Base-by-base conservation (phyloP, 2,888 invertebrate genomes). In the Nemoura dubitans region DNA sequence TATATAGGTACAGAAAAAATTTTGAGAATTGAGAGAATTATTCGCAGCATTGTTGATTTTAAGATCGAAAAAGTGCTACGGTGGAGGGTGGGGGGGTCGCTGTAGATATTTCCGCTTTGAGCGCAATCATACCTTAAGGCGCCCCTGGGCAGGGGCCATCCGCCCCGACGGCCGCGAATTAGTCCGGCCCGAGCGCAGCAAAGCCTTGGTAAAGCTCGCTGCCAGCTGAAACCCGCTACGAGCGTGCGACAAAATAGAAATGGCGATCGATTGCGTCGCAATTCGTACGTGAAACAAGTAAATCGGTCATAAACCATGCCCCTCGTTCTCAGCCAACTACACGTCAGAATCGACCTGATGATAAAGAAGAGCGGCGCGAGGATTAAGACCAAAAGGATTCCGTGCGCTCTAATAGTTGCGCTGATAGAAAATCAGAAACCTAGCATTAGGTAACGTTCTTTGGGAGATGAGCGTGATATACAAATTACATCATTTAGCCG, bases 401-500 rank as follows among this genome's bases (percentile, higher is more conserved):
- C 81, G 28, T 21, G 28, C 28, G 3, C 81, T 78, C 78, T 26
- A 28, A 7, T 26, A 10, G 27, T 28, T 10, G 78, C 26, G 27
- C 27, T 78, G 78, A 78, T 27, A 27, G 30, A 29, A 81, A 29
- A 30, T 2, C 81, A 81, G 28, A 28, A 81, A 81, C 81, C 81
- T 81, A 81, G 81, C 81, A 81, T 81, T 81, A 81, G 10, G 16
- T 59, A 21, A 10, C 21, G 16, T 21, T 28, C 81, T 30, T 80
- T 3, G 26, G 27, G 21, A 81, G 27, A 43, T 27, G 85, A 29
- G 59, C 86, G 81, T 86, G 86, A 86, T 86, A 59, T 86, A 85
- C 86, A 86, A 86, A 86, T 86, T 86, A 86, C 86, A 76, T 86
- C 86, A 85, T 85, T 86, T 86, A 86, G 85, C 30, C 78, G 81